Base-by-base conservation (phyloP, 2,797 vertebrate species). In the Cuniculus paca region DNA sequence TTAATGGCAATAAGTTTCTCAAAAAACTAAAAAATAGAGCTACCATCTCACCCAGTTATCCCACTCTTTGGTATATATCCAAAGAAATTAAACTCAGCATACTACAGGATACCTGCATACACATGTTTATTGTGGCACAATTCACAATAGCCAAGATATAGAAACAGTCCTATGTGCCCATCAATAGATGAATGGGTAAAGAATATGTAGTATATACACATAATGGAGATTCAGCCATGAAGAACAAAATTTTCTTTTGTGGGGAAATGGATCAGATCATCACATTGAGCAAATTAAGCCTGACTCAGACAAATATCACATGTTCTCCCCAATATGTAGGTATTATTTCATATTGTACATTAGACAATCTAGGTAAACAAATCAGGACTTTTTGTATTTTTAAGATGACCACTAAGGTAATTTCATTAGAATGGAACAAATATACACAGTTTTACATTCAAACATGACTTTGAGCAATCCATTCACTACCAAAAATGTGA, bases 331-430 rank as follows among this genome's bases (percentile, higher is more conserved):
- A 65, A 65, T n/a, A 65, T 16, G 63, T 65, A 65, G 63, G 17
- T 7, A 65, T 65, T 65, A 65, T 65, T 34, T 60, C 24, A 65
- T 2, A 11, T 0, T 77, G 13, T 79, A 42, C 28, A 84, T 83
- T 52, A 93, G 97, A 96, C 65, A 96, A 93, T 93, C 68, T 92
- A 96, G 58, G 72, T 95, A 94, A 96, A 91, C 12, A 16, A 70
- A 94, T 52, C 83, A 70, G 7, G 4, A 63, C 6, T n/a, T 34
- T 36, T 56, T 39, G 48, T 20, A 70, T 45, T 92, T 74, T 86
- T 56, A 7, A 97, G 26, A 91, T 54, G 52, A 45, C 52, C 92
- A 52, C 82, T 93, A n/a, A 88, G 72, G 60, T 90, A 81, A 88
- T 83, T 78, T 63, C 78, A 88, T 90, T 58, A 58, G 31, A 92